Evolutionary conservation across 1,140 invertebrate species (phyloP), one percentile per base, ranked within the genome.

Genomic region (Macrotrachela quadricornifera): DNA sequence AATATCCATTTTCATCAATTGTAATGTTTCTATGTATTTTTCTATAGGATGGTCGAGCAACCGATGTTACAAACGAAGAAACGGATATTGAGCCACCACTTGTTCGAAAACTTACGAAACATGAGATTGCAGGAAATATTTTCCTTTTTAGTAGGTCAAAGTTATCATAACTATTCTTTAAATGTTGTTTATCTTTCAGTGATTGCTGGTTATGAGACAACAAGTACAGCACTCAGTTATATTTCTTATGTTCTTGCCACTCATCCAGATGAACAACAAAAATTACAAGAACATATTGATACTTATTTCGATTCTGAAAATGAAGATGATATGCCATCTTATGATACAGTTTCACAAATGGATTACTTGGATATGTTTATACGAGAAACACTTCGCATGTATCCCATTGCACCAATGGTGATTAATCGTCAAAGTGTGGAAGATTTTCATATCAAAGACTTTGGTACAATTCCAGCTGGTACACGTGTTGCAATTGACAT

Each of bases 261-360:
- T 10, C 66, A 74, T 60, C 70, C 60, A 16, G 63, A 72, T 10
- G 61, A 71, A 30, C 74, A 75, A 57, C 60, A 69, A 13, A 61
- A 58, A 49, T 56, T 75, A 4, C 66, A 71, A 45, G 46, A 65
- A 15, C 71, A 74, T 58, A 62, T 73, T n/a, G n/a, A n/a, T n/a
- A n/a, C 40, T 43, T 16, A 4, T 15, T 50, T 50, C 44, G 41
- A 41, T 36, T 43, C 41, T 30, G 49, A 8, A 50, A 39, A 13
- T 50, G 16, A 30, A 10, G 30, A n/a, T 30, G 36, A 44, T 50
- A 39, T 39, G 60, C 65, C 15, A 50, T n/a, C n/a, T n/a, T n/a
- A n/a, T n/a, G 60, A 66, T 15, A 50, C 45, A 9, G 47, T 68
- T 15, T 58, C 62, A 45, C 55, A 63, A 12, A 53, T 68, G 45